These are phyloP conservation scores for Drosophila tropicalis DNA, from an alignment of 1,140 invertebrate genomes.

Conservation along the genomic window DNA sequence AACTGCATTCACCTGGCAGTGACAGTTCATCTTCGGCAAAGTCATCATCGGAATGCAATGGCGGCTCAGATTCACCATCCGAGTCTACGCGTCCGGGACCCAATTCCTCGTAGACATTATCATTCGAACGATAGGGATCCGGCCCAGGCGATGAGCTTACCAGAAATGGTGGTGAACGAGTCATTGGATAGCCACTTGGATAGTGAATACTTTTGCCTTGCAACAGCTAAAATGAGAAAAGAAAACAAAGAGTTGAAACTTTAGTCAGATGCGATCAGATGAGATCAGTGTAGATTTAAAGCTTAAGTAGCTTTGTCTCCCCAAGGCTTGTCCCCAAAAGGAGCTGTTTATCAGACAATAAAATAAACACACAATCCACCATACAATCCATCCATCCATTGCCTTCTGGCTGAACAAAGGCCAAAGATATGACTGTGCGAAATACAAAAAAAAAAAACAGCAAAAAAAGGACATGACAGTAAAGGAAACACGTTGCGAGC, in stretches of 20 bases:
- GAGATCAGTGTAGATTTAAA: constrained; percentile 29
- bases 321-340: constrained; percentile 31
- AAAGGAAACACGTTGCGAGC: constrained; percentile 61
- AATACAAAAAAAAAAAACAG: constrained; percentile 35
- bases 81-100: constrained; percentile 84
- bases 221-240: constrained; percentile 86
- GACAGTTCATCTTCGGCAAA: constrained; percentile 88
- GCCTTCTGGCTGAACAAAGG: constrained; percentile 19
- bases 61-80: constrained; percentile 86
- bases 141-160: constrained; percentile 88
- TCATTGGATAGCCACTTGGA: constrained; percentile 85
- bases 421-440: constrained; percentile 55
- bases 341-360: constrained; percentile 78
- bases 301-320: constrained; percentile 12
- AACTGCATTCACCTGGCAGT: constrained; percentile 85
- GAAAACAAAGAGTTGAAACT: constrained; percentile 22
- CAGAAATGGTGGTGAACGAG: constrained; percentile 85
- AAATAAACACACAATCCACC: constrained; percentile 75
- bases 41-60: constrained; percentile 87
- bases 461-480: constrained; percentile 25
- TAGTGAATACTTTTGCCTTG: constrained; percentile 86
- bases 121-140: constrained; percentile 88
- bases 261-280: constrained; percentile 32
- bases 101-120: constrained; percentile 89
- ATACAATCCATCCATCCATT: constrained; percentile 25